phyloP scores from a whole-genome alignment of 53 echinoderm and acorn worm species.

The Holothuria scabra region DNA sequence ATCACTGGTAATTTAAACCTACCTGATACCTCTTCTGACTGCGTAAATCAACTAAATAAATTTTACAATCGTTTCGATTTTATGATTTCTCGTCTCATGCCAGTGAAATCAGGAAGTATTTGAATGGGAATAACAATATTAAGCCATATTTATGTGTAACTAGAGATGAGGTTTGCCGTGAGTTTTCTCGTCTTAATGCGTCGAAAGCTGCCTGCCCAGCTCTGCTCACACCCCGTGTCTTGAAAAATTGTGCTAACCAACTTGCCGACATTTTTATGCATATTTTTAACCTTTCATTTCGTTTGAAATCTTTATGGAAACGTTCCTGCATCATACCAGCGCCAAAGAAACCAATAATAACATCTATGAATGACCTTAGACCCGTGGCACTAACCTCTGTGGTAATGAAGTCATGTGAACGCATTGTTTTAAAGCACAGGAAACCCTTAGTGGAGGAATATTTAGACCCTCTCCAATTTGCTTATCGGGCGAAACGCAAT shows the following conservation, averaged over 20 bases:
- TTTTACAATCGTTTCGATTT: too few species aligned
- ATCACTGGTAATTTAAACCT: not conserved
- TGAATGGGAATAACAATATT: conserved; percentile 11
- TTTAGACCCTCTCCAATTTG: not conserved
- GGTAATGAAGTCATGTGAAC: not conserved
- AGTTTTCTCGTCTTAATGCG: not conserved
- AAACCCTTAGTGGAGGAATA: not conserved
- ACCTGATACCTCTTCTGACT: not conserved
- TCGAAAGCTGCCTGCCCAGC: conserved; percentile 47
- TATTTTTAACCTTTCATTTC: conserved; percentile 46
- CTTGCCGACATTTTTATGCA: conserved; percentile 9
- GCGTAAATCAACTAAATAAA: too few species aligned
- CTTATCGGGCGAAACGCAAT: not conserved
- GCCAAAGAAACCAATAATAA: not conserved
- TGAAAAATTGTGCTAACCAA: conserved; percentile 46
- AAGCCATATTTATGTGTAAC: too few species aligned
- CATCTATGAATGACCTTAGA: not conserved
- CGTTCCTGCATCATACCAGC: conserved; percentile 16
- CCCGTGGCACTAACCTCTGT: not conserved
- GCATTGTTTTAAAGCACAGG: not conserved
- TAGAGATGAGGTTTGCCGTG: conserved; percentile 5
- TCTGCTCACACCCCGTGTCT: conserved; percentile 29
- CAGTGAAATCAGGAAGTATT: not conserved
- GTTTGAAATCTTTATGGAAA: conserved; percentile 32
- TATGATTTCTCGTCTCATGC: too few species aligned